A percentile compares a stretch with the other conserved stretches of the same genome.
Evolutionary conservation across 2,113 vertebrate species (phyloP).

Genomic region (Hyperoodon ampullatus): DNA sequence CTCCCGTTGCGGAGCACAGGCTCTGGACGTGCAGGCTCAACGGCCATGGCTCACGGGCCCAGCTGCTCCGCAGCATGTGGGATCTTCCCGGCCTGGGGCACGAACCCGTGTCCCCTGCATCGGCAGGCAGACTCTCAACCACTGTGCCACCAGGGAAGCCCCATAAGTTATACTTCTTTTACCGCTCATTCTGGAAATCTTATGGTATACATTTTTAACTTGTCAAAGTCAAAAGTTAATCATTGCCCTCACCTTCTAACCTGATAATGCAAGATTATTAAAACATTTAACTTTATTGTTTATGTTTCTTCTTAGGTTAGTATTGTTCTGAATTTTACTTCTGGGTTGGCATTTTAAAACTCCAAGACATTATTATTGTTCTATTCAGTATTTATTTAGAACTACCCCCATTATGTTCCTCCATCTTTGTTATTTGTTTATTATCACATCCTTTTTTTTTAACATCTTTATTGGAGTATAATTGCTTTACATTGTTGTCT

Average conservation of each 20-base stretch:
- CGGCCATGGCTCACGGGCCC: too few relatives aligned
- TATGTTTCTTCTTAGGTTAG: neutral
- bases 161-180: neutral
- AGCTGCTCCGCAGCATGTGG: too few relatives aligned
- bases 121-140: too few relatives aligned
- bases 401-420: neutral
- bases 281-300: neutral
- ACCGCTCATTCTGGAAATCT: slow-evolving; percentile 18
- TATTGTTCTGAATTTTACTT: slow-evolving; percentile 11
- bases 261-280: neutral
- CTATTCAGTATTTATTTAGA: neutral
- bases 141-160: too few relatives aligned
- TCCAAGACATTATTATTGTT: neutral
- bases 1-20: too few relatives aligned
- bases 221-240: slow-evolving; percentile 65
- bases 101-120: too few relatives aligned
- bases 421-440: neutral
- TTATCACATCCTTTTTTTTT: neutral
- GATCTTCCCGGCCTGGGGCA: too few relatives aligned
- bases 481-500: too few relatives aligned
- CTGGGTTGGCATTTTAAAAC: neutral
- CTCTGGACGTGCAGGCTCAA: too few relatives aligned
- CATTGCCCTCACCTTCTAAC: slow-evolving; percentile 47
- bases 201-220: slow-evolving; percentile 35
- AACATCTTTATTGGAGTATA: too few relatives aligned